Evolutionary conservation across 2,113 vertebrate genomes (phyloP).

Genomic region (Buteo buteo): DNA sequence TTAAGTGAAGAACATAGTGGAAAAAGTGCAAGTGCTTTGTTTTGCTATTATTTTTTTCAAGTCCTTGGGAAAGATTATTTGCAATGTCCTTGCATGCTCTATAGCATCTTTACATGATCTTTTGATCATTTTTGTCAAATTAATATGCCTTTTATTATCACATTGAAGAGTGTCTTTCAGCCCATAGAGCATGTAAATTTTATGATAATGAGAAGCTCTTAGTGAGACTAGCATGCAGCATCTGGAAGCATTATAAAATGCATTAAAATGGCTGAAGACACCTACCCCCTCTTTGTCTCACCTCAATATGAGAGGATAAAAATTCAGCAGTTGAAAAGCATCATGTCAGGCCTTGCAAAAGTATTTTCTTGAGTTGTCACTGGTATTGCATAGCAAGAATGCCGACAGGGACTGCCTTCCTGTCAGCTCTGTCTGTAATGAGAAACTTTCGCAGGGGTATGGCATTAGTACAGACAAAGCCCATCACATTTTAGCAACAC

Average conservation of each 20-base stretch:
- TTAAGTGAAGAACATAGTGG: background rate
- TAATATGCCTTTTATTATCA: slow-evolving; percentile 35
- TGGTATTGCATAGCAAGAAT: background rate
- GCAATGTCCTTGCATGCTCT: background rate
- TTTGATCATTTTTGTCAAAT: slow-evolving; percentile 18
- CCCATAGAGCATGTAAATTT: slow-evolving; percentile 35
- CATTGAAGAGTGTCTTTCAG: slow-evolving; percentile 25
- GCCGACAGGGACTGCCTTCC: background rate
- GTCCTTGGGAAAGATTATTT: background rate
- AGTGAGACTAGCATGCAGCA: background rate
- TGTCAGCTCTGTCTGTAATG: background rate
- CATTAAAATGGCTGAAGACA: slow-evolving; percentile 14
- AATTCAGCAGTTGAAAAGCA: background rate
- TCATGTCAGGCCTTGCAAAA: background rate
- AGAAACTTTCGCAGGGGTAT: background rate
- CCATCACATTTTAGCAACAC: background rate
- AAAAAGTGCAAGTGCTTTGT: background rate
- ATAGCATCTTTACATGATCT: background rate
- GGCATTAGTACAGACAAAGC: background rate
- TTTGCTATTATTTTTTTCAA: background rate
- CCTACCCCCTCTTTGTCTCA: background rate
- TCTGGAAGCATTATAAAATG: slow-evolving; percentile 29
- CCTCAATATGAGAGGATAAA: background rate
- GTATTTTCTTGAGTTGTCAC: background rate
- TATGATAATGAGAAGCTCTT: slow-evolving; percentile 52